Conservation (phyloP, 1,140 invertebrate genomes). For the Camponotus vicinus region DNA sequence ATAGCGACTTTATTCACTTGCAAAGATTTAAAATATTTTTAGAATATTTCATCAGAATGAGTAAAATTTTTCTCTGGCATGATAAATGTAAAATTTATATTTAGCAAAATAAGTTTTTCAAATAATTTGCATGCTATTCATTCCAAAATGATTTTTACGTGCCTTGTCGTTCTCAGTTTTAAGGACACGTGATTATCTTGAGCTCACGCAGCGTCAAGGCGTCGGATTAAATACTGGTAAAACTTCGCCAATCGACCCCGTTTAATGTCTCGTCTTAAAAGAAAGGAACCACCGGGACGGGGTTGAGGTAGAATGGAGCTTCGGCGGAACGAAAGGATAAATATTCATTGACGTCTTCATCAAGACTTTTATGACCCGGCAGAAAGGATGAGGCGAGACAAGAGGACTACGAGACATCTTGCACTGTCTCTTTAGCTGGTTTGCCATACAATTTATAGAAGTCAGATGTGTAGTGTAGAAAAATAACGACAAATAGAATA, state of each 20-base stretch:
- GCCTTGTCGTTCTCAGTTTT: background rate
- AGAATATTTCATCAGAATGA: background rate
- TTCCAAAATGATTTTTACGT: background rate
- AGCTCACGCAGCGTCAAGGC: slow-evolving; percentile 26
- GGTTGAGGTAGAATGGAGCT: slow-evolving; percentile 73
- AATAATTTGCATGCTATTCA: background rate
- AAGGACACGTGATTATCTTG: slow-evolving; percentile 38
- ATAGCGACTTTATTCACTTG: background rate
- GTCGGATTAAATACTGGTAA: slow-evolving; percentile 67
- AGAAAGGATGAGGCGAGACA: slow-evolving; percentile 53
- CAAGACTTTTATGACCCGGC: slow-evolving; percentile 81
- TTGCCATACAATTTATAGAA: background rate
- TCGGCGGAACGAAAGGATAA: slow-evolving; percentile 77
- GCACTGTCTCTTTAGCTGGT: slow-evolving; percentile 23
- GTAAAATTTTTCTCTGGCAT: no score
- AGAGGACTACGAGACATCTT: slow-evolving; percentile 25
- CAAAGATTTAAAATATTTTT: background rate
- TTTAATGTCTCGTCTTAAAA: slow-evolving; percentile 77
- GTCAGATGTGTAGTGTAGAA: background rate
- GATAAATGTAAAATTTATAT: background rate
- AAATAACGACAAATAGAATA: slow-evolving; percentile 11
- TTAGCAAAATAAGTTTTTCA: background rate
- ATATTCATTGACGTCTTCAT: slow-evolving; percentile 85
- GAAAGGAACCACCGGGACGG: slow-evolving; percentile 70
- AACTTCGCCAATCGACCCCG: slow-evolving; percentile 64